Percentiles rank a stretch among this genome's conserved stretches.
Conservation (phyloP, 2,797 vertebrate species). For the Huso huso region DNA sequence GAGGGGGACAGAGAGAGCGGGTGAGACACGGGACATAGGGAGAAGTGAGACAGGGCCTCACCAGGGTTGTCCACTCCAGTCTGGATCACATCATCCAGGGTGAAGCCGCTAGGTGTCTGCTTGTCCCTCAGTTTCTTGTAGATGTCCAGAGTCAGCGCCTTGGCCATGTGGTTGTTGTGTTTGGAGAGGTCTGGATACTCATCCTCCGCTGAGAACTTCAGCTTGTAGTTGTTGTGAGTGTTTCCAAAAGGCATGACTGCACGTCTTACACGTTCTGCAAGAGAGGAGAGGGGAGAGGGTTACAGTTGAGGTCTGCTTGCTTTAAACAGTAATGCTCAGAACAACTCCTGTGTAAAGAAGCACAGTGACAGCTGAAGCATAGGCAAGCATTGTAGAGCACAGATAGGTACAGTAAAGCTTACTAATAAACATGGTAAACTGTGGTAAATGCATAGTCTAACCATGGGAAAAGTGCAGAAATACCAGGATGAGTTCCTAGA, state of each 20-base stretch:
- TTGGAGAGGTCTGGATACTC: constrained; percentile 76
- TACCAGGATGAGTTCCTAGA: too few relatives aligned
- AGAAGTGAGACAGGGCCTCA: constrained; percentile 29
- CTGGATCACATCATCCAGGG: constrained; percentile 82
- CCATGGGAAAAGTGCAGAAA: too few relatives aligned
- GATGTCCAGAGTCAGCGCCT: constrained; percentile 67
- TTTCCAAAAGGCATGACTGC: constrained; percentile 76
- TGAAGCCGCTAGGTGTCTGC: constrained; percentile 85
- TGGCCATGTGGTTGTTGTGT: constrained; percentile 97
- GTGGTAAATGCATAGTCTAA: too few relatives aligned
- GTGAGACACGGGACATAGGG: too few relatives aligned
- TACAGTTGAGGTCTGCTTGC: too few relatives aligned
- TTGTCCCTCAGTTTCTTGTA: constrained; percentile 78
- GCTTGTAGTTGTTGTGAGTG: constrained; percentile 82
- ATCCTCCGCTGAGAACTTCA: constrained; percentile 71
- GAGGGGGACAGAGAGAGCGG: too few relatives aligned
- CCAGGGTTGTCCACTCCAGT: constrained; percentile 90
- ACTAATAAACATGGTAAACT: too few relatives aligned
- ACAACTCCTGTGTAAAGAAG: too few relatives aligned
- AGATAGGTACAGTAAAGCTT: too few relatives aligned
- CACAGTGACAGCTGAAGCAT: too few relatives aligned
- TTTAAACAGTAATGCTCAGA: too few relatives aligned
- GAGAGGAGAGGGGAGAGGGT: neutral
- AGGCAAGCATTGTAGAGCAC: too few relatives aligned
- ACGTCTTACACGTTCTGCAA: constrained; percentile 45